These are phyloP conservation scores for Heliopora coerulea DNA, from an alignment of 92 coral and sea anemone genomes.

Conservation along the genomic window DNA sequence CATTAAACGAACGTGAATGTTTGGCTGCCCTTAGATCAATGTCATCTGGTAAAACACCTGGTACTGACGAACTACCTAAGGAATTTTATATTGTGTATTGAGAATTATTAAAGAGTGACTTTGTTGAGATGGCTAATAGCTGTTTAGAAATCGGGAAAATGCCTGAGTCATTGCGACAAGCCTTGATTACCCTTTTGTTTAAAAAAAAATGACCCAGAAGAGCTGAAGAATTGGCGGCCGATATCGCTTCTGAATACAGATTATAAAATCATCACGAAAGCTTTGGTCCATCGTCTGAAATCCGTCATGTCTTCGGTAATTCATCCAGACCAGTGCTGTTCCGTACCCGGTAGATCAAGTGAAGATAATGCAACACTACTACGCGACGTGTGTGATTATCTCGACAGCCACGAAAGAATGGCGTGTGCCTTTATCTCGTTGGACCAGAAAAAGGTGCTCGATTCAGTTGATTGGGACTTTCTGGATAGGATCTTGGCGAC, in stretches of 20 bases:
- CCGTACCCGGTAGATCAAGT: conserved; percentile 25
- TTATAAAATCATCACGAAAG: conserved; percentile 34
- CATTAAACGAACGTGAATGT: conserved; percentile 14
- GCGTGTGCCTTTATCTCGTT: conserved; percentile 22
- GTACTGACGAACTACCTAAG: conserved; percentile 34
- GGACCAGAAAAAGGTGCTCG: conserved; percentile 43
- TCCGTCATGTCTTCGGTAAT: not conserved
- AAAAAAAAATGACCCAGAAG: conserved; percentile 37
- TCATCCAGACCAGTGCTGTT: conserved; percentile 35
- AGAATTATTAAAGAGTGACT: conserved; percentile 5
- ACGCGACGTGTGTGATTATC: conserved; percentile 12
- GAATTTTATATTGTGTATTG: conserved; percentile 28
- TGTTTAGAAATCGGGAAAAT: not conserved
- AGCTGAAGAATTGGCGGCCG: conserved; percentile 37
- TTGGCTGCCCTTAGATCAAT: conserved; percentile 14
- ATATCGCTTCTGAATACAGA: conserved; percentile 32
- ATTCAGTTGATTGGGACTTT: conserved; percentile 38
- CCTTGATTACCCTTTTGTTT: conserved; percentile 11
- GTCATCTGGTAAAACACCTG: conserved; percentile 18
- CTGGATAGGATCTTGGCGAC: not conserved
- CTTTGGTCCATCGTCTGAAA: conserved; percentile 9
- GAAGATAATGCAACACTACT: conserved; percentile 9
- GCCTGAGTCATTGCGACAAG: conserved; percentile 14
- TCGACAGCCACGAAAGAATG: not conserved
- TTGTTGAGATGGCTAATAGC: conserved; percentile 1